Percentiles rank a stretch among this genome's conserved stretches.
phyloP scores from a whole-genome alignment of 2,797 vertebrate genomes.

The Serranus cabrilla region DNA sequence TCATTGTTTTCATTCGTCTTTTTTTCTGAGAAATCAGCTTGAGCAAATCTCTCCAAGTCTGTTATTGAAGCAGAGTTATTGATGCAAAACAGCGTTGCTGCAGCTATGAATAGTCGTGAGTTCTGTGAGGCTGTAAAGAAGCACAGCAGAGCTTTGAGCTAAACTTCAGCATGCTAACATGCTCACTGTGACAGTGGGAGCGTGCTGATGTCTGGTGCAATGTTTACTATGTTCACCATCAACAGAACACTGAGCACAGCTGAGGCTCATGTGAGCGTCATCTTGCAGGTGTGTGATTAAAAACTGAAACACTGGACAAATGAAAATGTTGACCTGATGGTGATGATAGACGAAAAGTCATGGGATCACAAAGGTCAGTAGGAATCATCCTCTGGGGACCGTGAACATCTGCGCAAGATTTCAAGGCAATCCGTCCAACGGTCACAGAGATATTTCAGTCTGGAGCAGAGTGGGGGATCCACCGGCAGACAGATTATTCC shows the following conservation, averaged over 20 bases:
- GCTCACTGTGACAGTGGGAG: too few relatives aligned
- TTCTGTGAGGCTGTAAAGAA: too few relatives aligned
- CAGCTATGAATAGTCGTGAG: too few relatives aligned
- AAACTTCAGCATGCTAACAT: too few relatives aligned
- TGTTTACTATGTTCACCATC: too few relatives aligned
- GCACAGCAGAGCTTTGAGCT: too few relatives aligned
- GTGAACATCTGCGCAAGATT: not conserved
- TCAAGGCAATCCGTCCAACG: not conserved
- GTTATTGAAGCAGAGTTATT: too few relatives aligned
- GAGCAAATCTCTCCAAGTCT: too few relatives aligned
- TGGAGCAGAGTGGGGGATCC: not conserved
- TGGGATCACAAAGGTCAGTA: not conserved
- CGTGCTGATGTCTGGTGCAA: too few relatives aligned
- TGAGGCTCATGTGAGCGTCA: not conserved
- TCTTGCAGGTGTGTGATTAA: not conserved
- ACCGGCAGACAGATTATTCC: conserved; percentile 20
- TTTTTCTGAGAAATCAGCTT: too few relatives aligned
- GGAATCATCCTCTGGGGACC: not conserved
- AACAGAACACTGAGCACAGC: not conserved
- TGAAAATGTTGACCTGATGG: not conserved
- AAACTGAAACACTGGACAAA: not conserved
- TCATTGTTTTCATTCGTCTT: not conserved
- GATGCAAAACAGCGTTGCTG: too few relatives aligned
- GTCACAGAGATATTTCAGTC: conserved; percentile 6
- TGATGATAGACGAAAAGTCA: not conserved